Conservation (phyloP, 2,888 invertebrate species). For the Theretra japonica region DNA sequence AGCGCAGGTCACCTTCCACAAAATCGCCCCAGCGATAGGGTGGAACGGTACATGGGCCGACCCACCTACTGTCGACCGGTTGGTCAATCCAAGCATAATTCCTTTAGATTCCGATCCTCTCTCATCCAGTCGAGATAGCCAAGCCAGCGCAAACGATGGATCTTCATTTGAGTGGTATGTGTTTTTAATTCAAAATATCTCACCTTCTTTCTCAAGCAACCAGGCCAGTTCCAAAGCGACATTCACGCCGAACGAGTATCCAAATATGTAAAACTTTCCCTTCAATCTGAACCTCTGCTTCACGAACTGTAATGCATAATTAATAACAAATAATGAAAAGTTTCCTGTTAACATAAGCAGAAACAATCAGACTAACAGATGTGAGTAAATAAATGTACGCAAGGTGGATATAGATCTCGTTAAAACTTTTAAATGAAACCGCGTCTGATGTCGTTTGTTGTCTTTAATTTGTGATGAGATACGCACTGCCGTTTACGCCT, state of each 20-base stretch:
- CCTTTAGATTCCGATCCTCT: too few relatives aligned
- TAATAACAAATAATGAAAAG: conserved; percentile 29
- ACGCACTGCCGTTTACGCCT: background rate
- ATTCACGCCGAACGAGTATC: conserved; percentile 13
- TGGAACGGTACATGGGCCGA: too few relatives aligned
- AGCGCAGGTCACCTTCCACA: too few relatives aligned
- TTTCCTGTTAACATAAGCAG: conserved; percentile 29
- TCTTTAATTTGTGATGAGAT: conserved; percentile 10
- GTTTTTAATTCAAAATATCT: background rate
- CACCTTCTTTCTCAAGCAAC: conserved; percentile 1
- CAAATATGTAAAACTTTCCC: conserved; percentile 17
- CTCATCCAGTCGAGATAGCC: too few relatives aligned
- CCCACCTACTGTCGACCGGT: too few relatives aligned
- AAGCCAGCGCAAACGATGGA: too few relatives aligned
- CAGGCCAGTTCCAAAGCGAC: conserved; percentile 17
- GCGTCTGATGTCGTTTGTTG: conserved; percentile 12
- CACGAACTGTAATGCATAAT: conserved; percentile 24
- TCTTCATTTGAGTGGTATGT: too few relatives aligned
- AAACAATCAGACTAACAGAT: conserved; percentile 30
- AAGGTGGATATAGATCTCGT: conserved; percentile 24
- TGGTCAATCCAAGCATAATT: too few relatives aligned
- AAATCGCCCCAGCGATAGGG: too few relatives aligned
- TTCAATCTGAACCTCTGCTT: conserved; percentile 19
- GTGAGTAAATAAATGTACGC: conserved; percentile 29
- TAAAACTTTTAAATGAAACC: conserved; percentile 27